Evolutionary conservation across 1,140 invertebrate species (phyloP).

Genomic region (Hormaphis cornu): DNA sequence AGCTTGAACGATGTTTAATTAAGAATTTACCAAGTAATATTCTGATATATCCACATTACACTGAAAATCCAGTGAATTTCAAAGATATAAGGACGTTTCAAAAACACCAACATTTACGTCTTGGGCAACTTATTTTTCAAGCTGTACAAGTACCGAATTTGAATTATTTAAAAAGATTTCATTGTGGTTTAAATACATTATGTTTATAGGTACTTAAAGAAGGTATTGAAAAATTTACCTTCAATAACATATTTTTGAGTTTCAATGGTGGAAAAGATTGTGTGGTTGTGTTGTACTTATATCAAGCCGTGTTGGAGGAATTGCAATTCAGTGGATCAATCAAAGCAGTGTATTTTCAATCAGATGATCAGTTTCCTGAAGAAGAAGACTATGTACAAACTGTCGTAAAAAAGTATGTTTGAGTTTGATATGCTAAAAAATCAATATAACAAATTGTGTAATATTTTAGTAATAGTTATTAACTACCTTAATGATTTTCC

Average conservation of each 20-base stretch:
- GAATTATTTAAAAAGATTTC: background rate
- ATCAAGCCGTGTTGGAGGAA: conserved; percentile 53
- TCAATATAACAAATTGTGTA: background rate
- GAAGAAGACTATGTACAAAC: conserved; percentile 73
- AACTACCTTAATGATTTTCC: background rate
- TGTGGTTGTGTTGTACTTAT: conserved; percentile 75
- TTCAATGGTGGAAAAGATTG: conserved; percentile 99
- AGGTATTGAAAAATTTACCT: conserved; percentile 46
- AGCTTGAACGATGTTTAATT: background rate
- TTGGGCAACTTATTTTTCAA: background rate
- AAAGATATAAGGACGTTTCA: conserved; percentile 12
- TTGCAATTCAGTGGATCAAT: conserved; percentile 43
- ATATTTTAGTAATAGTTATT: background rate
- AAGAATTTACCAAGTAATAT: background rate
- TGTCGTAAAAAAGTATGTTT: conserved; percentile 48
- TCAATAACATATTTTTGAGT: conserved; percentile 70
- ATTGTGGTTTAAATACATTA: background rate
- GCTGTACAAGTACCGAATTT: background rate
- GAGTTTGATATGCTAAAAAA: background rate
- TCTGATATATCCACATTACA: conserved; percentile 7
- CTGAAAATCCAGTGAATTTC: background rate
- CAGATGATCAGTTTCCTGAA: conserved; percentile 69
- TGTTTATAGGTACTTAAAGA: conserved; percentile 40
- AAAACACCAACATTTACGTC: background rate
- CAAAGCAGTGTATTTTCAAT: conserved; percentile 65